Evolutionary conservation across 2,888 invertebrate species (phyloP), one percentile per base, ranked within the genome.

Genomic region (Sarcophaga rosellei): DNA sequence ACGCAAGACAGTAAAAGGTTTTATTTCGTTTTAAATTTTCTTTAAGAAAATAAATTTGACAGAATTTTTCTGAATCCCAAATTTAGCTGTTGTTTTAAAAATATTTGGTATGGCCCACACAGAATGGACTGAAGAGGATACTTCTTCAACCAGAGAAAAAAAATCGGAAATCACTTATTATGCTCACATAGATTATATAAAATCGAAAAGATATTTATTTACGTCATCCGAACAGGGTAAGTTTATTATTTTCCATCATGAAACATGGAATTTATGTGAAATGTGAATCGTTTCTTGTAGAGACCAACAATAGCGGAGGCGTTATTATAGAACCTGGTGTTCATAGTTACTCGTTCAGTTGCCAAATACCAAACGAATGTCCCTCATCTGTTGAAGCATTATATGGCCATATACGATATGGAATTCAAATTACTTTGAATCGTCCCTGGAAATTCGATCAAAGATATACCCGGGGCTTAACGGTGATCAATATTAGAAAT

Each of bases 371-470:
- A 0, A 72, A 74, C 1, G 90, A 91, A 45, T 93, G 94, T 75
- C 95, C 95, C 0, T 94, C 95, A 0, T 94, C 95, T 0, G 94
- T 94, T 88, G 94, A 95, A 83, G 94, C 94, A 1, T 75, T 88
- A 0, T 87, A 92, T n/a, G 95, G 95, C 0, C 93, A 94, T 80
- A 92, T 95, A 23, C 91, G 95, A 3, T 96, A 96, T 90, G 93
- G 94, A 90, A 90, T 90, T 0, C 90, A 96, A 92, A 96, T 96
- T 2, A 95, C 95, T 1, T 93, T 98, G 10, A 96, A 97, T 91
- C 94, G 97, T 15, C 97, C 97, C n/a, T 97, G 97, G 97, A 97
- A 97, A 91, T 96, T 96, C 91, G 97, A 98, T 93, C 90, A 91
- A 81, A 90, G 88, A 8, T 92, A 89, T 65, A 96, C 96, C 91